Percentiles rank a stretch among this genome's conserved stretches.
Conservation (phyloP, 1,140 invertebrate genomes). For the Drosophila tsacasi region DNA sequence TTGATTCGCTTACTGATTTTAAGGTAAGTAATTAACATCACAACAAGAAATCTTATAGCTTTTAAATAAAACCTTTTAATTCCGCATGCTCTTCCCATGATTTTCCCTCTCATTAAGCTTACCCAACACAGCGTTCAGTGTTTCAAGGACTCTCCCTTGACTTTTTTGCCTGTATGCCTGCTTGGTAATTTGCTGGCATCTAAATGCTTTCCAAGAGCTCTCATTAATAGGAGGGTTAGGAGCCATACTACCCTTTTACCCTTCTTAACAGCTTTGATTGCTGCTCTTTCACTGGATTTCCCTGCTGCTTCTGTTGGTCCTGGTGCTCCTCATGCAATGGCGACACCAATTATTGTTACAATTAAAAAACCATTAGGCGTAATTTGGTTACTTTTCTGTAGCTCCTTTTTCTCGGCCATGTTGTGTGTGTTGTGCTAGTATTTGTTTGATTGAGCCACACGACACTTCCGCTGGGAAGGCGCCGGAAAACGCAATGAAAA, state of each 20-base stretch:
- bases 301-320: conserved; percentile 8
- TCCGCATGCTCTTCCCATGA: background rate
- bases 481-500: conserved; percentile 75
- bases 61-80: background rate
- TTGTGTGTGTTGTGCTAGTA: conserved; percentile 9
- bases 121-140: conserved; percentile 3
- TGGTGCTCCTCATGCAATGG: conserved; percentile 52
- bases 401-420: conserved; percentile 22
- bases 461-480: conserved; percentile 52
- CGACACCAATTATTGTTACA: conserved; percentile 84
- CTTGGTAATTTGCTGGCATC: conserved; percentile 67
- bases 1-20: background rate
- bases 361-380: conserved; percentile 85
- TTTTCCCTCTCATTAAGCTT: background rate
- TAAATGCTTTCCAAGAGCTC: conserved; percentile 62
- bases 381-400: conserved; percentile 58
- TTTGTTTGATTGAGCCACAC: conserved; percentile 60
- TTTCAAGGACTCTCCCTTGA: conserved; percentile 1
- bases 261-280: conserved; percentile 35
- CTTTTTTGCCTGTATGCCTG: conserved; percentile 13
- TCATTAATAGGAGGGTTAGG: conserved; percentile 64
- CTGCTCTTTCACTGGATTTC: conserved; percentile 19
- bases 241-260: conserved; percentile 12
- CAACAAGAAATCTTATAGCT: too few species aligned
- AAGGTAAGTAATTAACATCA: background rate